Conservation (phyloP, 1,140 invertebrate genomes). For the Saccostrea glomerata region DNA sequence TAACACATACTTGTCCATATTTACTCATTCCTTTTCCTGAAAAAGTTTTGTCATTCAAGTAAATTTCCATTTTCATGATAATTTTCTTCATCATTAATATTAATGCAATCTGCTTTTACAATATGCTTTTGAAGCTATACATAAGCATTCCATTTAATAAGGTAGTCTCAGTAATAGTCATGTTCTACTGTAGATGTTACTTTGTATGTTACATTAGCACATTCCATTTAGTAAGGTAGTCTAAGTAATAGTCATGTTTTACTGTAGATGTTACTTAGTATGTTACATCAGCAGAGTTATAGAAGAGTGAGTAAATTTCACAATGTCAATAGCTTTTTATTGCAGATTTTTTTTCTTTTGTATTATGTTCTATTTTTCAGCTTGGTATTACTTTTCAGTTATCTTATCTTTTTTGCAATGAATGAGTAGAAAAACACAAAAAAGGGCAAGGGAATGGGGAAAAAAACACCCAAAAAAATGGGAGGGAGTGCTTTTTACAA, state of each 20-base stretch:
- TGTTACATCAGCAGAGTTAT: conserved; percentile 61
- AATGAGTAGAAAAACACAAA: too few species aligned
- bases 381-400: background rate
- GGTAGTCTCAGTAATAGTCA: background rate
- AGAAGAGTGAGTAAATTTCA: background rate
- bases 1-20: too few species aligned
- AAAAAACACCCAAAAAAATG: too few species aligned
- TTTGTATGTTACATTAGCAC: too few species aligned
- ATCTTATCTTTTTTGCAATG: background rate
- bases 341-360: background rate
- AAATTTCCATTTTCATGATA: too few species aligned
- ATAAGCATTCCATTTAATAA: background rate
- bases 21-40: too few species aligned
- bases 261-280: conserved; percentile 60
- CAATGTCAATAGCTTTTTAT: background rate
- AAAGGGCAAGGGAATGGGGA: too few species aligned
- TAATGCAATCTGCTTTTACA: background rate
- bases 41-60: too few species aligned
- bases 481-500: too few species aligned
- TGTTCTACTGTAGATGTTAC: too few species aligned
- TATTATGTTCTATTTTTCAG: background rate
- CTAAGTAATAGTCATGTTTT: background rate
- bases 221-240: too few species aligned
- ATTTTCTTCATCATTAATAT: background rate
- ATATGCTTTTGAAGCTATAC: background rate